These are phyloP conservation scores for Centrocercus urophasianus DNA, from an alignment of 2,113 vertebrate genomes.

Conservation along the genomic window DNA sequence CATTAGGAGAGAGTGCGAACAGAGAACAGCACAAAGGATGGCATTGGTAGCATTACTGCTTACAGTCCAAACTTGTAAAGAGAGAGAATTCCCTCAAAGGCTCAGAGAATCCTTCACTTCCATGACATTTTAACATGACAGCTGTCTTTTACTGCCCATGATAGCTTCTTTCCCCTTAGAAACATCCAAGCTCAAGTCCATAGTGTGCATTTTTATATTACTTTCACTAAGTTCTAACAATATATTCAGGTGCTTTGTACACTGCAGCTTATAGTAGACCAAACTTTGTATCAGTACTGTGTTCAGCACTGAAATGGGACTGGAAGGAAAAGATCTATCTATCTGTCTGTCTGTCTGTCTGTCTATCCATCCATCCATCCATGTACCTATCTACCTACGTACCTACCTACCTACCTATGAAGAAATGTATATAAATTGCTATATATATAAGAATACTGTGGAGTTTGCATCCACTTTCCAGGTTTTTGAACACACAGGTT, in stretches of 20 bases:
- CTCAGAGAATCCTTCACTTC: neutral
- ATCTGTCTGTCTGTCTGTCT: too few species aligned
- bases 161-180: neutral
- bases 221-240: neutral
- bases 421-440: neutral
- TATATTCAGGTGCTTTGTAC: neutral
- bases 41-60: neutral
- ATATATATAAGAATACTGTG: neutral
- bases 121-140: neutral
- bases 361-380: too few species aligned
- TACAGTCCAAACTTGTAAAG: neutral
- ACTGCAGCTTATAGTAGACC: neutral
- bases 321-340: neutral
- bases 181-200: neutral
- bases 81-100: neutral
- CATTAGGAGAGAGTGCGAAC: neutral
- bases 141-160: neutral
- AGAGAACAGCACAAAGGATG: neutral
- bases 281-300: neutral
- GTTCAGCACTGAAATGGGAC: neutral
- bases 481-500: neutral
- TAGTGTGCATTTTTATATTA: neutral
- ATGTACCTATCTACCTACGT: too few species aligned
- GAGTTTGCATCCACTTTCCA: neutral
- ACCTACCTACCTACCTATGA: neutral